Evolutionary conservation across 2,113 vertebrate genomes (phyloP), one percentile per base, ranked within the genome.

Genomic region (Anser brachyrhynchus): DNA sequence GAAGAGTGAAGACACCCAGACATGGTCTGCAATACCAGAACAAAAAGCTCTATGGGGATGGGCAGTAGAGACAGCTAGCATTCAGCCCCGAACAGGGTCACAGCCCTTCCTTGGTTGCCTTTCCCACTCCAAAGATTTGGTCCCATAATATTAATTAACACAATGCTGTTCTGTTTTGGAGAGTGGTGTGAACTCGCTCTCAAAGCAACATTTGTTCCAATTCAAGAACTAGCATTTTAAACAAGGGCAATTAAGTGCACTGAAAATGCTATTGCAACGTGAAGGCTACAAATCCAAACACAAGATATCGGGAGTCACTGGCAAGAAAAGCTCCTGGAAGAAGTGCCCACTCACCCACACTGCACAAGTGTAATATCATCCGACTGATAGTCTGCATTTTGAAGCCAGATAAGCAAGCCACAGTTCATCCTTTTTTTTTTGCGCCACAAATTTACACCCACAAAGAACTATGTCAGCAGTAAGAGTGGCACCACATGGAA

Each of bases 241-340:
- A 90, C 16, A 61, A 57, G 73, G 73, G 69, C 85, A 78, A 61
- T 80, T 90, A 90, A 71, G 73, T 11, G 64, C 64, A 80, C 85
- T 77, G 46, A 72, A 88, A 94, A 88, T 13, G 61, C 69, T 86
- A 65, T 23, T 75, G 88, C 65, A 94, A 93, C 52, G 54, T 41
- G 79, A 95, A 89, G 61, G 83, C 76, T 92, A 87, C 92, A 95
- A 89, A 73, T 59, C 52, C 10, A 74, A 83, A 35, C 52, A 67
- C 31, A 67, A 81, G 67, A 83, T 49, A n/a, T 84, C 83, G 84
- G 88, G 61, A 94, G 65, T 35, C 35, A 28, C 33, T 88, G 12
- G 3, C 20, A 89, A 87, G 39, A 43, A 84, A 94, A 77, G 39
- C 43, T 88, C 77, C 85, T 71, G 52, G 22, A 71, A 78, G 73